Evolutionary conservation across 2,888 invertebrate genomes (phyloP).

Genomic region (Taenaris catops): DNA sequence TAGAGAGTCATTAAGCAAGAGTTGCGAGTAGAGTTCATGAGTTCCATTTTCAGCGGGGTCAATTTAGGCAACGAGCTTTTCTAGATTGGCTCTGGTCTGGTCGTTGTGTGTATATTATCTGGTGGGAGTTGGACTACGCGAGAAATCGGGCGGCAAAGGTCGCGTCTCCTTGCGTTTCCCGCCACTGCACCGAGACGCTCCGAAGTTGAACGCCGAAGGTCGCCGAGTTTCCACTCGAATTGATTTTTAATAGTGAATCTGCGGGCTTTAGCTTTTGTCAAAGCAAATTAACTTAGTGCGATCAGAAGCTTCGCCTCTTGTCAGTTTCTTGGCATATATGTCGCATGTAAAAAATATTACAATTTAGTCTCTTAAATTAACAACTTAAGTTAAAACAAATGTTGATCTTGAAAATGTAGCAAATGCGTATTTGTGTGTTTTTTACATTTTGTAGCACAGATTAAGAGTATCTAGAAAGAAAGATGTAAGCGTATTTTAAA

Average conservation of each 20-base stretch:
- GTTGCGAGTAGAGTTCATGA: too few species aligned
- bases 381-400: too few species aligned
- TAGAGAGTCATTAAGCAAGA: too few species aligned
- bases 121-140: conserved; percentile 70
- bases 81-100: too few species aligned
- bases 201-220: conserved; percentile 52
- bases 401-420: too few species aligned
- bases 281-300: conserved; percentile 63
- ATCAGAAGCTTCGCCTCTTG: conserved; percentile 38
- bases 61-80: too few species aligned
- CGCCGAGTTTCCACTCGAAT: conserved; percentile 64
- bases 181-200: conserved; percentile 61
- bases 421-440: too few species aligned
- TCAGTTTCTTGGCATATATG: not conserved
- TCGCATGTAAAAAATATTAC: not conserved
- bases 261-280: conserved; percentile 63
- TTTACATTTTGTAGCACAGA: too few species aligned
- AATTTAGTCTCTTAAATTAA: not conserved
- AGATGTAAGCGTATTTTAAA: too few species aligned
- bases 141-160: conserved; percentile 76
- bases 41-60: too few species aligned
- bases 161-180: conserved; percentile 66
- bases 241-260: conserved; percentile 75
- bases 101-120: too few species aligned
- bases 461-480: too few species aligned